Conservation (phyloP, 2,888 invertebrate genomes). For the Drosophila nr. fundita region DNA sequence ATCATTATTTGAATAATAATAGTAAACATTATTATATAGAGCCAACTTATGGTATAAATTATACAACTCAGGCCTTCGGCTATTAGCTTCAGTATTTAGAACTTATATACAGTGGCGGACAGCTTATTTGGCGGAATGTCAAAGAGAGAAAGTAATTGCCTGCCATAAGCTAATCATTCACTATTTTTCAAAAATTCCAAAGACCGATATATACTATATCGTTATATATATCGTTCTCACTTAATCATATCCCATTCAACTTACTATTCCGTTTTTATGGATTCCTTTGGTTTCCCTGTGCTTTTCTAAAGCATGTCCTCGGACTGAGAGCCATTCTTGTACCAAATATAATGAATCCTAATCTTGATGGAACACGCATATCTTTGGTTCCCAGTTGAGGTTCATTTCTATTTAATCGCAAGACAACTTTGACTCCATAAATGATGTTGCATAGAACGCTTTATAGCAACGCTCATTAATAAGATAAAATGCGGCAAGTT, state of each 20-base stretch:
- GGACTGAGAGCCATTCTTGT: background rate
- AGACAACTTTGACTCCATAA: background rate
- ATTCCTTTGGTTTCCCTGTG: background rate
- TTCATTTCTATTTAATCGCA: background rate
- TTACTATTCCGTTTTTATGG: background rate
- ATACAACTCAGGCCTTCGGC: background rate
- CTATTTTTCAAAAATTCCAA: too few species aligned
- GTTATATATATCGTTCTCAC: too few species aligned
- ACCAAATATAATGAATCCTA: background rate
- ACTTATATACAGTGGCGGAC: too few species aligned
- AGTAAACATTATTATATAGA: background rate
- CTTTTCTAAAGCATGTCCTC: background rate
- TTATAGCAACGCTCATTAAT: conserved; percentile 42
- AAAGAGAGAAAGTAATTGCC: too few species aligned
- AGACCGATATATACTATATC: too few species aligned
- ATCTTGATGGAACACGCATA: background rate
- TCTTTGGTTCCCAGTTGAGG: background rate
- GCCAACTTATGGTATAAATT: background rate
- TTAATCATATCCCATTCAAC: background rate
- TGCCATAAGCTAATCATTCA: too few species aligned
- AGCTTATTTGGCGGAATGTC: too few species aligned
- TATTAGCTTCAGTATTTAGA: background rate
- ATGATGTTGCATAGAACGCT: background rate
- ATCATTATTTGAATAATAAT: background rate
- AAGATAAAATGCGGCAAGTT: conserved; percentile 27